Evolutionary conservation across 64 coral and sea anemone genomes (phyloP).

Genomic region (Stichodactyla mertensii): DNA sequence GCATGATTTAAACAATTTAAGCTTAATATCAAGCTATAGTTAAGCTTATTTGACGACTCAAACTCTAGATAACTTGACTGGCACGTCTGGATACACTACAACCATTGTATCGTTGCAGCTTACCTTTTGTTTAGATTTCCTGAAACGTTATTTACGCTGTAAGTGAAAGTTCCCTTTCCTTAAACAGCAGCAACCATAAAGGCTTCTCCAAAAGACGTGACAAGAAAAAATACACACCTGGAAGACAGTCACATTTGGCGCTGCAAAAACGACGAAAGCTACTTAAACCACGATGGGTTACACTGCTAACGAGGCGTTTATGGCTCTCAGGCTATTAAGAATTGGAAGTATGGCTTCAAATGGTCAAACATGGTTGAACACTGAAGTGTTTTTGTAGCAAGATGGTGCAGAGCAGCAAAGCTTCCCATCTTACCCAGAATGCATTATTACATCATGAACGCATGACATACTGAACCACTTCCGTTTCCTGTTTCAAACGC

Average conservation of each 20-base stretch:
- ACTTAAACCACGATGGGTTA: neutral
- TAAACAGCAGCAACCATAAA: neutral
- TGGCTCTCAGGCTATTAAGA: neutral
- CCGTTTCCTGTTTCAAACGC: neutral
- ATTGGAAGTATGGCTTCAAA: neutral
- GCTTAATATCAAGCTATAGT: too few species aligned
- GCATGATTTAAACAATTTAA: neutral
- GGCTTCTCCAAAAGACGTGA: neutral
- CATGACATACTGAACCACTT: neutral
- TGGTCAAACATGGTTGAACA: neutral
- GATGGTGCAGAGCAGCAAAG: neutral
- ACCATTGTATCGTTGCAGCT: neutral
- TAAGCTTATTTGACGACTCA: neutral
- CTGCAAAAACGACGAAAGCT: neutral
- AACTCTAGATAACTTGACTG: neutral
- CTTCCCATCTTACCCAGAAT: neutral
- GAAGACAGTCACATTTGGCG: neutral
- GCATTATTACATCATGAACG: neutral
- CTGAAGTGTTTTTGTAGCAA: neutral
- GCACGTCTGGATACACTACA: neutral
- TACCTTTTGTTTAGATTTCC: neutral
- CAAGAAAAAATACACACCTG: neutral
- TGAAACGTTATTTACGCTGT: neutral
- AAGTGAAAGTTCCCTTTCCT: neutral
- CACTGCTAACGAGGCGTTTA: neutral